These are phyloP conservation scores for Miichthys miiuy DNA, from an alignment of 2,797 vertebrate genomes.

Conservation along the genomic window DNA sequence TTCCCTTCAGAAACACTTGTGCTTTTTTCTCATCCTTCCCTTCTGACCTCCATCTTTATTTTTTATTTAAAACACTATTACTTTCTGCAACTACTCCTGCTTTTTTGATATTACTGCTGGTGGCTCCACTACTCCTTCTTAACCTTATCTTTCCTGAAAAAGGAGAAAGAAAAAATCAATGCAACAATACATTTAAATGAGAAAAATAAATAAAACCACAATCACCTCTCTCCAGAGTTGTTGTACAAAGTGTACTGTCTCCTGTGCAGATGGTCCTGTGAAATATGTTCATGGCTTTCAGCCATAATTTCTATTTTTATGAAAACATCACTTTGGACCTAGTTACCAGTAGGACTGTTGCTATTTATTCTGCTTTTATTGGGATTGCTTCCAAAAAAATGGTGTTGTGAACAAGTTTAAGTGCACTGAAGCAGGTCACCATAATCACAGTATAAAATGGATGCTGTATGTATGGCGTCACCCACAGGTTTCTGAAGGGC, in stretches of 20 bases:
- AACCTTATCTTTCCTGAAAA: background rate
- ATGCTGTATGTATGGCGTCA: too few relatives aligned
- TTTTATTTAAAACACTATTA: too few relatives aligned
- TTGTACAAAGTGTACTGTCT: background rate
- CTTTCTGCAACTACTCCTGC: background rate
- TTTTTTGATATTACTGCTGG: background rate
- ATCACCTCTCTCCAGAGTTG: background rate
- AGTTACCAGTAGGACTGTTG: conserved; percentile 7
- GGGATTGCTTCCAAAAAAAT: background rate
- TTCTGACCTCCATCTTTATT: background rate
- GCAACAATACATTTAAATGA: background rate
- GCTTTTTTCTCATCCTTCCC: background rate
- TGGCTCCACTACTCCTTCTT: background rate
- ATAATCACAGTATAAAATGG: background rate
- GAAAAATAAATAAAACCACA: background rate
- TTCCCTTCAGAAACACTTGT: background rate
- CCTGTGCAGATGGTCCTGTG: conserved; percentile 9
- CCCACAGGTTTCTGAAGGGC: too few relatives aligned
- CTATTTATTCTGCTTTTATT: conserved; percentile 38
- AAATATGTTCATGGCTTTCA: conserved; percentile 22
- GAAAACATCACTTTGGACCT: conserved; percentile 31
- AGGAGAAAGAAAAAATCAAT: background rate
- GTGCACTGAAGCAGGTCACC: conserved; percentile 14
- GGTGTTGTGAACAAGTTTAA: conserved; percentile 14
- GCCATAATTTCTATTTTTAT: conserved; percentile 27